These are phyloP conservation scores for Cantharis nigra DNA, from an alignment of 2,888 invertebrate species.

Conservation along the genomic window DNA sequence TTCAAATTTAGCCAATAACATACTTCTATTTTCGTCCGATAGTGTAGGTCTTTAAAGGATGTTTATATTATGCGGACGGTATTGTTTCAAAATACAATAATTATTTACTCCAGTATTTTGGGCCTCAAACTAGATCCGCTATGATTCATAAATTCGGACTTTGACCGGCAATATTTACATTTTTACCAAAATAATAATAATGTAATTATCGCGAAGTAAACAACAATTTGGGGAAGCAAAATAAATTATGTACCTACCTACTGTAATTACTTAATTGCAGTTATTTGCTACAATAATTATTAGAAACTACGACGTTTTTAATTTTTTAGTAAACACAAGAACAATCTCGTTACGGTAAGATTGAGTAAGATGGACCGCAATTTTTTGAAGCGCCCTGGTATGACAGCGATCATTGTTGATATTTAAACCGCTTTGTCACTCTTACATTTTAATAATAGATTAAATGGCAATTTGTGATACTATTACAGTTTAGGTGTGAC, in stretches of 20 bases:
- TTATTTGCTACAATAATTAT: background rate
- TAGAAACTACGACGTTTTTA: background rate
- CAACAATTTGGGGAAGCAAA: background rate
- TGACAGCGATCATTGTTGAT: background rate
- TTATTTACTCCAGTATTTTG: too few species aligned
- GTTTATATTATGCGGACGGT: too few species aligned
- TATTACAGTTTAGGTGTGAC: slow-evolving; percentile 11
- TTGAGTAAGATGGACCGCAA: background rate
- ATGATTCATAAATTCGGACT: background rate
- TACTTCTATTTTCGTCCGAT: too few species aligned
- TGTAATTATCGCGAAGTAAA: background rate
- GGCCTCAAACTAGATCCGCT: too few species aligned
- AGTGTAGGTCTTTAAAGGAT: too few species aligned
- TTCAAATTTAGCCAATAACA: too few species aligned
- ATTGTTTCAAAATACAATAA: too few species aligned
- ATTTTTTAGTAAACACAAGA: background rate
- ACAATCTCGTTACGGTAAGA: background rate
- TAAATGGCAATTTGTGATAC: background rate
- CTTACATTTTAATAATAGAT: background rate
- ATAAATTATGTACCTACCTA: background rate
- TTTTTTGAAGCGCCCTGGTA: background rate
- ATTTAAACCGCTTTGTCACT: background rate
- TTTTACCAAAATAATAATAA: background rate
- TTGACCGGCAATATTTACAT: background rate
- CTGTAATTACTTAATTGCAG: background rate